Percentiles rank a stretch among this genome's conserved stretches.
These are phyloP conservation scores for Luffia ferchaultella DNA, from an alignment of 2,888 invertebrate species.

Conservation along the genomic window DNA sequence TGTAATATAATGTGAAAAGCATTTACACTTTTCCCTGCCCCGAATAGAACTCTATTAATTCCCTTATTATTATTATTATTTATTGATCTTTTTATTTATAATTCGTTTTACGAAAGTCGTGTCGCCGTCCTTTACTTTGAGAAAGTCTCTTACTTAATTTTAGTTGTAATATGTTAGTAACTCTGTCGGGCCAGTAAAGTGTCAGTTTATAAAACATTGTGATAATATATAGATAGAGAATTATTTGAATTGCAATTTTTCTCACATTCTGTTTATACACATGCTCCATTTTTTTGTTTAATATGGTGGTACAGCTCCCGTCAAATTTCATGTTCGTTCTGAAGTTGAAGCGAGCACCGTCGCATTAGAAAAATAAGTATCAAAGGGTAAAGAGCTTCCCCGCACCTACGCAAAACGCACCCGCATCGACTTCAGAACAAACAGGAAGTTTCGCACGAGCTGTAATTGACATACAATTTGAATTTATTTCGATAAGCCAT, in stretches of 20 bases:
- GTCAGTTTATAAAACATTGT: constrained; percentile 61
- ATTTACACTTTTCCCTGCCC: constrained; percentile 39
- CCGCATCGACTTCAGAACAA: too few relatives aligned
- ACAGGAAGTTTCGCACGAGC: not conserved
- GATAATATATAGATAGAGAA: constrained; percentile 51
- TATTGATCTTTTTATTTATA: too few relatives aligned
- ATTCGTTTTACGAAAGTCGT: constrained; percentile 17
- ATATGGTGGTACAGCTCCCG: too few relatives aligned
- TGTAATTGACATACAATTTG: not conserved
- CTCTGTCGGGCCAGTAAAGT: constrained; percentile 57
- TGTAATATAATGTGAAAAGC: constrained; percentile 39
- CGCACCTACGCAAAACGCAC: too few relatives aligned
- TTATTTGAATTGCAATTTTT: constrained; percentile 9
- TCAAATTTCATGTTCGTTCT: too few relatives aligned
- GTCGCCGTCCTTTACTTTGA: constrained; percentile 53
- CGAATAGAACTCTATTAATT: constrained; percentile 39
- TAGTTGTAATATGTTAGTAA: constrained; percentile 46
- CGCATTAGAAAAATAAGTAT: too few relatives aligned
- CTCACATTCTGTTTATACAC: not conserved
- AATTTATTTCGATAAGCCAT: not conserved
- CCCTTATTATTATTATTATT: constrained; percentile 34
- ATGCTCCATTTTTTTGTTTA: not conserved
- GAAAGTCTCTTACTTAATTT: constrained; percentile 57
- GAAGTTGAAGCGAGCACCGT: too few relatives aligned
- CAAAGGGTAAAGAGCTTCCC: too few relatives aligned